Evolutionary conservation across 2,113 vertebrate genomes (phyloP).

Genomic region (Proterorhinus semilunaris): DNA sequence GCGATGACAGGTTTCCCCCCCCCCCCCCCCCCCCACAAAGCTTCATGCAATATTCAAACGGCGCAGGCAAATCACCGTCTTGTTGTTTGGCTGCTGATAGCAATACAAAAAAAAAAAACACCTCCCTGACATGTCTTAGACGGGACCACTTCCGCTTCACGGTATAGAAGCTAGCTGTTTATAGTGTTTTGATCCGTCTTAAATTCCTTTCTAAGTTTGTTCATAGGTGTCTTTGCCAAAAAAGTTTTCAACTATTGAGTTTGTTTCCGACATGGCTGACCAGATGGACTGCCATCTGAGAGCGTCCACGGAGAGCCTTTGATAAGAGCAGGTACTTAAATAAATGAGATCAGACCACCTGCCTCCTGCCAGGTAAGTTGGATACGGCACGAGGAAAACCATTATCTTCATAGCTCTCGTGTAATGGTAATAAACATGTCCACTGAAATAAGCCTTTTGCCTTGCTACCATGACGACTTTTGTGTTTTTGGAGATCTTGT

Average conservation of each 20-base stretch:
- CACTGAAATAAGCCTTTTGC: no score
- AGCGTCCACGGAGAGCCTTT: not conserved
- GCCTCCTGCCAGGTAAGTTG: not conserved
- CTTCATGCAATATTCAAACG: slow-evolving; percentile 27
- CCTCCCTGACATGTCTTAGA: not conserved
- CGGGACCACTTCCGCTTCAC: no score
- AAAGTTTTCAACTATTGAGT: not conserved
- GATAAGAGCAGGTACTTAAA: not conserved
- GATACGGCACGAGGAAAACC: not conserved
- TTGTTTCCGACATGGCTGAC: not conserved
- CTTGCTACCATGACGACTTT: no score
- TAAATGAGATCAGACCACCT: not conserved
- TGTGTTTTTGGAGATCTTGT: no score
- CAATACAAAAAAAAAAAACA: slow-evolving; percentile 13
- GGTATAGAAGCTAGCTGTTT: no score
- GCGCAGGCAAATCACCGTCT: slow-evolving; percentile 17
- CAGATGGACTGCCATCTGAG: not conserved
- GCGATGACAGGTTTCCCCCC: slow-evolving; percentile 5
- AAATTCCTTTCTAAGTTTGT: not conserved
- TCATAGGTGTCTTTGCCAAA: not conserved
- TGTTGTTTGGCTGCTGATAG: slow-evolving; percentile 4
- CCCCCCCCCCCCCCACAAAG: slow-evolving; percentile 17
- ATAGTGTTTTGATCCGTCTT: no score
- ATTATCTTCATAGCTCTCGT: not conserved
- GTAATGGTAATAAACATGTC: not conserved